Evolutionary conservation across 2,797 vertebrate species (phyloP).

Genomic region (Anableps anableps): DNA sequence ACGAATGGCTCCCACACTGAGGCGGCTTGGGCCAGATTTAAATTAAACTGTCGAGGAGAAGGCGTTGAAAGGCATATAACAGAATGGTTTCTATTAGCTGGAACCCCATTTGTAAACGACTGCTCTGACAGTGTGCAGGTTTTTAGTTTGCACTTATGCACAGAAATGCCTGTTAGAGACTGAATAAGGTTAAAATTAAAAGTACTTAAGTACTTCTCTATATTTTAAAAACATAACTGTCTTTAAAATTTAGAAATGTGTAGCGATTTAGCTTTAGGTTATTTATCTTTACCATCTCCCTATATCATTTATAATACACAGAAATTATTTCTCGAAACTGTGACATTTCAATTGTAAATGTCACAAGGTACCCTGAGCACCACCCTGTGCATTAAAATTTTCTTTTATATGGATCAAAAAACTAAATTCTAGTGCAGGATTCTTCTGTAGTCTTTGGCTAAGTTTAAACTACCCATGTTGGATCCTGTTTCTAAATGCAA

Average conservation of each 20-base stretch:
- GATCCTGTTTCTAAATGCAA: conserved; percentile 8
- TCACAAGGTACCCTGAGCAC: conserved; percentile 9
- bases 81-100: neutral
- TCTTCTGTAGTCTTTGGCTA: neutral
- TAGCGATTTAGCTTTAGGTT: neutral
- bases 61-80: conserved; percentile 2
- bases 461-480: neutral
- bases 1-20: conserved; percentile 18
- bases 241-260: neutral
- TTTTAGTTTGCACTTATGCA: neutral
- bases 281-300: neutral
- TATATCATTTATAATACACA: neutral
- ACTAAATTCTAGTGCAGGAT: neutral
- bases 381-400: neutral
- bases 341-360: conserved; percentile 22
- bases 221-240: neutral
- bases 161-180: neutral
- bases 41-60: neutral
- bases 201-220: neutral
- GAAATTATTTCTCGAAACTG: conserved; percentile 3
- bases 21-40: conserved; percentile 19
- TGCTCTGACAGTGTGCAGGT: neutral
- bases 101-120: neutral
- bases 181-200: neutral
- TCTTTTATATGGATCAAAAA: neutral